phyloP scores from a whole-genome alignment of 2,888 invertebrate species.

The Leptinotarsa juncta region DNA sequence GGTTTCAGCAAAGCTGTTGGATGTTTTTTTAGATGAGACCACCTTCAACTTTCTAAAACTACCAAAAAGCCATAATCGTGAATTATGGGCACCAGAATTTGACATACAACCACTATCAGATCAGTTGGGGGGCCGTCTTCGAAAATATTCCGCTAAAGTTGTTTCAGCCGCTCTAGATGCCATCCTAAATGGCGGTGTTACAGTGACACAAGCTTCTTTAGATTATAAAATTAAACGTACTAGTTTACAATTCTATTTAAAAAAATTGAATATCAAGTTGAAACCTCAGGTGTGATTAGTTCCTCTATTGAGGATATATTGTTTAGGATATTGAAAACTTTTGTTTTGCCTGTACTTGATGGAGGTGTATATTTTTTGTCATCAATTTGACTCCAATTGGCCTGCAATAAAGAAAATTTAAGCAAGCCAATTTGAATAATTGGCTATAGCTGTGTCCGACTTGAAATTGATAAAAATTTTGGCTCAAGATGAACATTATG shows the following conservation, averaged over 20 bases:
- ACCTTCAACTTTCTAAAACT: constrained; percentile 36
- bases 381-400: too few relatives aligned
- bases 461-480: too few relatives aligned
- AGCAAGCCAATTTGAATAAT: too few relatives aligned
- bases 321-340: too few relatives aligned
- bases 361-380: too few relatives aligned
- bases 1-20: constrained; percentile 39
- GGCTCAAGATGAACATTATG: too few relatives aligned
- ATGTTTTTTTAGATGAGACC: constrained; percentile 38
- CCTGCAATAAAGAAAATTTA: too few relatives aligned
- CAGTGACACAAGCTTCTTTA: constrained; percentile 67
- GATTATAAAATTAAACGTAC: constrained; percentile 69
- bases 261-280: constrained; percentile 68
- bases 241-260: constrained; percentile 69
- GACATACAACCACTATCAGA: constrained; percentile 44
- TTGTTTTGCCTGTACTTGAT: too few relatives aligned
- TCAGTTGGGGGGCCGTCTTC: constrained; percentile 50
- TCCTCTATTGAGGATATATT: too few relatives aligned
- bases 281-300: constrained; percentile 7
- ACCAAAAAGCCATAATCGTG: constrained; percentile 33
- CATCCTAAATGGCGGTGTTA: constrained; percentile 67
- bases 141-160: constrained; percentile 67
- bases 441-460: too few relatives aligned
- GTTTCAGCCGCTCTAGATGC: constrained; percentile 67
- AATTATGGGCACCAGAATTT: constrained; percentile 37